Percentiles rank a stretch among this genome's conserved stretches.
phyloP scores from a whole-genome alignment of 2,797 vertebrate species.

The Girardinus metallicus region DNA sequence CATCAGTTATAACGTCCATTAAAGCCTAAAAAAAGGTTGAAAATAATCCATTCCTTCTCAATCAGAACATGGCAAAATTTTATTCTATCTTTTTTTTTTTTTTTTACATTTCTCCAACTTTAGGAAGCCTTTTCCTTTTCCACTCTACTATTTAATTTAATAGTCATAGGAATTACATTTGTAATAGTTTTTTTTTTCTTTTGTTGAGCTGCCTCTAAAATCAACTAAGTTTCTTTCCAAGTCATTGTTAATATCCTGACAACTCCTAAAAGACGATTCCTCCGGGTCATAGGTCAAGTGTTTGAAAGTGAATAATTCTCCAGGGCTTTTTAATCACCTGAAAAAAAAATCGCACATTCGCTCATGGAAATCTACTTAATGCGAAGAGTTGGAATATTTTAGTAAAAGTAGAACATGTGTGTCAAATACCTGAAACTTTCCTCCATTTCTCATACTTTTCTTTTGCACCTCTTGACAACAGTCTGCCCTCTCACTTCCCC shows the following conservation, averaged over 20 bases:
- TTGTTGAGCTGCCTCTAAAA: background rate
- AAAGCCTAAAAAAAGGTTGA: background rate
- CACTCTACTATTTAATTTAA: background rate
- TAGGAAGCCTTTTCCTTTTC: background rate
- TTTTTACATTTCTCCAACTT: background rate
- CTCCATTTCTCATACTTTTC: conserved; percentile 3
- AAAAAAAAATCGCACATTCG: background rate
- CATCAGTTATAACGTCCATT: background rate
- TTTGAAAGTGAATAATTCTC: conserved; percentile 44
- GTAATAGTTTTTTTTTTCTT: conserved; percentile 2
- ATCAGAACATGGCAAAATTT: background rate
- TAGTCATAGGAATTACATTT: background rate
- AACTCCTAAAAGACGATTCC: background rate
- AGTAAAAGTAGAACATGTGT: conserved; percentile 14
- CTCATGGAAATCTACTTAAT: conserved; percentile 27
- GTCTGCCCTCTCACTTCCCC: background rate
- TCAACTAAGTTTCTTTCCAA: background rate
- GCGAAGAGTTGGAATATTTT: conserved; percentile 15
- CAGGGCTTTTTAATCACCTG: conserved; percentile 16
- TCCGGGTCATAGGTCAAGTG: conserved; percentile 11
- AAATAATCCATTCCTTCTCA: background rate
- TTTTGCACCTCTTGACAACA: conserved; percentile 22
- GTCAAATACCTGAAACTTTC: conserved; percentile 31
- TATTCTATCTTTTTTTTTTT: background rate
- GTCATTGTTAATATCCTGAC: conserved; percentile 18